A percentile compares a stretch with the other conserved stretches of the same genome.
These are phyloP conservation scores for Pardalotus punctatus DNA, from an alignment of 2,113 vertebrate species.

Conservation along the genomic window DNA sequence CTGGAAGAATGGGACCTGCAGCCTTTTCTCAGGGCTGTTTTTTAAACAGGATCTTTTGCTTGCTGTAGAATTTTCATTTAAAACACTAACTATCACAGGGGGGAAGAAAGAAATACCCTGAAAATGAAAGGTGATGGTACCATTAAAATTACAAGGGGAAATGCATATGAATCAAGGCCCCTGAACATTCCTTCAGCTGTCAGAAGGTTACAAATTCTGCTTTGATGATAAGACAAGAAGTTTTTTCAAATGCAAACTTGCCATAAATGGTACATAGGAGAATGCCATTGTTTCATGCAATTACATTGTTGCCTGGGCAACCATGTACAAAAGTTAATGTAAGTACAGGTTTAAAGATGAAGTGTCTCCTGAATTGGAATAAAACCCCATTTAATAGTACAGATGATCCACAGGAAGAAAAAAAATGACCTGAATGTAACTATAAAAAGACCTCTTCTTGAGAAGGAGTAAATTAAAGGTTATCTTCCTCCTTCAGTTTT, in stretches of 20 bases:
- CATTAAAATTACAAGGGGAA: constrained; percentile 66
- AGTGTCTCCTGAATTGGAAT: constrained; percentile 63
- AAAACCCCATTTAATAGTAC: constrained; percentile 42
- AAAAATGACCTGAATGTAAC: constrained; percentile 34
- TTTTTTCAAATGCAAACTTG: constrained; percentile 66
- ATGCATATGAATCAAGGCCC: constrained; percentile 57
- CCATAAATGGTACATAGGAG: constrained; percentile 62
- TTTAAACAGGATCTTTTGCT: constrained; percentile 37
- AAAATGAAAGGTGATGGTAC: constrained; percentile 55
- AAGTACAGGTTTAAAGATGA: constrained; percentile 72
- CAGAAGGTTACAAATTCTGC: constrained; percentile 66
- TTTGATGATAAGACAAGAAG: constrained; percentile 65
- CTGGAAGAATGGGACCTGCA: constrained; percentile 46
- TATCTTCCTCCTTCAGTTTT: constrained; percentile 53
- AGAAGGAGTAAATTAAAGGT: constrained; percentile 61
- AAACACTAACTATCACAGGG: constrained; percentile 12
- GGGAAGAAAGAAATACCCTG: neutral
- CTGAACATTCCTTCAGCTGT: constrained; percentile 62
- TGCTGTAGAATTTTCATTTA: constrained; percentile 42
- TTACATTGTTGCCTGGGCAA: constrained; percentile 77
- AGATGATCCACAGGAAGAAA: constrained; percentile 27
- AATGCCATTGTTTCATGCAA: constrained; percentile 76
- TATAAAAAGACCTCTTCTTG: constrained; percentile 51
- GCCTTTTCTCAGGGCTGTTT: constrained; percentile 49
- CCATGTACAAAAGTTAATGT: constrained; percentile 72